Evolutionary conservation across 2,797 vertebrate species (phyloP).

Genomic region (Rhodeus uyekii): DNA sequence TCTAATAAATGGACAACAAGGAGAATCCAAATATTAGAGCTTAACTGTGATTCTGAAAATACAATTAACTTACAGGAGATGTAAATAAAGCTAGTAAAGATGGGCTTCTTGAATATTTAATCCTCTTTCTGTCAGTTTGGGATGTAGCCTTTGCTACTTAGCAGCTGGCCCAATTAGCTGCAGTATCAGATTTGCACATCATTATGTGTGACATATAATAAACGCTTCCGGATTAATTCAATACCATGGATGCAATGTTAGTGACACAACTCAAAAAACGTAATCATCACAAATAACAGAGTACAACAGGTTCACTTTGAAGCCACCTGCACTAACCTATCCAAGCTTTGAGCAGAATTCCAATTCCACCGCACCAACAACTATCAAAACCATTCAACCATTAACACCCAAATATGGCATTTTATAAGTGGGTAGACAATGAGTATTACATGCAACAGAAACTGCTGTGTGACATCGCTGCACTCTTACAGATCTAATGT

Average conservation of each 20-base stretch:
- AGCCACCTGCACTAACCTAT: neutral
- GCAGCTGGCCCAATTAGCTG: constrained; percentile 38
- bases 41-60: constrained; percentile 27
- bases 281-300: constrained; percentile 10
- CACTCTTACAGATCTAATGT: neutral
- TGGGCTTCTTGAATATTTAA: constrained; percentile 19
- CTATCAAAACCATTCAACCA: no score
- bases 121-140: constrained; percentile 37
- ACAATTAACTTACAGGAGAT: constrained; percentile 23
- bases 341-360: neutral
- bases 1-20: constrained; percentile 23
- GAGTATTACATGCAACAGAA: neutral
- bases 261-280: neutral
- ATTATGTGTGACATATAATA: constrained; percentile 30
- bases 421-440: neutral
- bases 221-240: neutral
- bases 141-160: constrained; percentile 21
- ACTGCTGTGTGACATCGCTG: neutral
- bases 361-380: neutral
- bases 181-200: constrained; percentile 22
- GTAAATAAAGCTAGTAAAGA: constrained; percentile 13
- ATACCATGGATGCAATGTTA: neutral
- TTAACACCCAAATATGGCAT: neutral
- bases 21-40: neutral
- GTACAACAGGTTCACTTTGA: neutral